Base-by-base conservation (phyloP, 2,113 vertebrate species). In the Epinephelus cyanopodus region DNA sequence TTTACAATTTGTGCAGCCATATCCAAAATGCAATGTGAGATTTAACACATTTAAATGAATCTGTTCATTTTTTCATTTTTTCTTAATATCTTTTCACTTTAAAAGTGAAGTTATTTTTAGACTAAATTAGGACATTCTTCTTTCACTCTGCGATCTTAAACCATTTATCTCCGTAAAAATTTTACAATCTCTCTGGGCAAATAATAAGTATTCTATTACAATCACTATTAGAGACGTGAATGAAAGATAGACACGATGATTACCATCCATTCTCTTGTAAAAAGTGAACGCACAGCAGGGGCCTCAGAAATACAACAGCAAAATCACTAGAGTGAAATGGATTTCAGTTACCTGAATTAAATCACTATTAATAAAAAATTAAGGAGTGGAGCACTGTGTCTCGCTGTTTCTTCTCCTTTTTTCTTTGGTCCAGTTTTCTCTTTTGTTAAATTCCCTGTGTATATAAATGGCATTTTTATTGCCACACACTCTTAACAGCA, bases 161-260 rank as follows among this genome's bases (percentile, higher is more conserved):
- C 53, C 71, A 79, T 92, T 89, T 84, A 73, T 69, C 77, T 79
- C 50, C 68, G 62, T 81, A 72, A 79, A 87, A 87, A 54, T 67
- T 78, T 79, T 65, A 88, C 67, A 71, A 25, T 85, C 75, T 88
- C 84, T 81, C 63, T 81, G 84, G 83, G 89, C 84, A 89, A 90
- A 89, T 76, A 73, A 79, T 79, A 70, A 80, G 67, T 73, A 67
- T 81, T 90, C 65, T 82, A 79, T 86, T 74, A 89, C 47, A 23
- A 84, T 74, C 62, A 74, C 76, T 71, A 90, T 86, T 87, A 85
- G 45, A 88, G 64, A 57, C 11, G 19, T 83, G 66, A 82, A 92
- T 88, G 92, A 93, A 92, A 90, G 81, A 90, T 89, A 74, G 78
- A 77, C 65, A 61, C 1, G n/a, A 75, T 76, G 66, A 92, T 84